Conservation (phyloP, 2,888 invertebrate genomes). For the Orgyia antiqua region DNA sequence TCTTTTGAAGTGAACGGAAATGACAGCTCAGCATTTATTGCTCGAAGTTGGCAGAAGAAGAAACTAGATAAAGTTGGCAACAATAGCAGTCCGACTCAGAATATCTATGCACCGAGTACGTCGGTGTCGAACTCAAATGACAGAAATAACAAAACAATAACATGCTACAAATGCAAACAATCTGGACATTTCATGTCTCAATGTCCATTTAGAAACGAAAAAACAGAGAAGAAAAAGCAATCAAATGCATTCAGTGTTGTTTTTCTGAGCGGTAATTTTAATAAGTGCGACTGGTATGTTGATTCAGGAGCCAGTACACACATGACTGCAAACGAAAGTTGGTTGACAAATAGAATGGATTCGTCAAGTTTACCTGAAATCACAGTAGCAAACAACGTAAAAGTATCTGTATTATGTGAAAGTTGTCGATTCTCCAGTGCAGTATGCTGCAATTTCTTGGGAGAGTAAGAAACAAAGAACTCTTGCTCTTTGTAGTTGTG, state of each 20-base stretch:
- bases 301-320: slow-evolving; percentile 19
- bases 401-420: slow-evolving; percentile 6
- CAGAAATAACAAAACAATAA: slow-evolving; percentile 5
- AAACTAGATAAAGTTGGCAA: not conserved
- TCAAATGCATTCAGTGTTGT: slow-evolving; percentile 18
- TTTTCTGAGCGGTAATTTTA: slow-evolving; percentile 16
- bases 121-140: slow-evolving; percentile 1
- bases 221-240: slow-evolving; percentile 1
- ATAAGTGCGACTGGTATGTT: slow-evolving; percentile 17
- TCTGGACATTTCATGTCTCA: slow-evolving; percentile 3
- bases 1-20: not conserved
- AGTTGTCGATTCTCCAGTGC: too few species aligned
- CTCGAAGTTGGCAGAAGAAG: slow-evolving; percentile 1
- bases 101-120: not conserved
- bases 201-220: slow-evolving; percentile 1
- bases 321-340: slow-evolving; percentile 13
- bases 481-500: slow-evolving; percentile 28
- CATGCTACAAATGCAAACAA: slow-evolving; percentile 5
- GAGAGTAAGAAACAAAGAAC: slow-evolving; percentile 28
- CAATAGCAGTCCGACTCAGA: too few species aligned
- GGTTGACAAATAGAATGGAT: slow-evolving; percentile 6
- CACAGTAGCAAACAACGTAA: slow-evolving; percentile 8
- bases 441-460: slow-evolving; percentile 28
- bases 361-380: slow-evolving; percentile 4
- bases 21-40: slow-evolving; percentile 2